These are phyloP conservation scores for Drosophila kohkoa DNA, from an alignment of 1,140 invertebrate species.

Conservation along the genomic window DNA sequence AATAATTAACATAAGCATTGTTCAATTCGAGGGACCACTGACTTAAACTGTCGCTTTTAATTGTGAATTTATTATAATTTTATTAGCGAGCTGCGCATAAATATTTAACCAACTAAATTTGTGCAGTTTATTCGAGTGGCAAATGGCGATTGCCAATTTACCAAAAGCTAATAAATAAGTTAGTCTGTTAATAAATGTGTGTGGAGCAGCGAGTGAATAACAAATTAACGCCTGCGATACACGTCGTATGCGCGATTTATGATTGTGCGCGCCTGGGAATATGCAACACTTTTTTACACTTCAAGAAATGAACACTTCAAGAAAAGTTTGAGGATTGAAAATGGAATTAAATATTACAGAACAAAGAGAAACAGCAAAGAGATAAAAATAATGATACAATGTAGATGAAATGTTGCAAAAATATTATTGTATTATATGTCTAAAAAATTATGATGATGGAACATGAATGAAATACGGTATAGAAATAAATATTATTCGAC, in stretches of 20 bases:
- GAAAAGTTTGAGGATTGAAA: not conserved
- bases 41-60: slow-evolving; percentile 14
- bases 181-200: slow-evolving; percentile 6
- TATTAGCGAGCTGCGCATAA: slow-evolving; percentile 23
- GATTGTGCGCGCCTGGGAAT: slow-evolving; percentile 1
- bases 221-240: slow-evolving; percentile 17
- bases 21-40: not conserved
- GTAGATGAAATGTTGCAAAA: too few relatives aligned
- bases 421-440: too few relatives aligned
- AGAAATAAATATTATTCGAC: too few relatives aligned
- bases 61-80: slow-evolving; percentile 32
- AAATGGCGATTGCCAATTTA: slow-evolving; percentile 13
- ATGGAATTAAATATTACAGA: too few relatives aligned
- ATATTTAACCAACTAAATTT: slow-evolving; percentile 18
- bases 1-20: slow-evolving; percentile 1
- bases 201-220: slow-evolving; percentile 11
- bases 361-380: too few relatives aligned
- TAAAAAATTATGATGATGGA: too few relatives aligned
- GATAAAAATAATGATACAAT: too few relatives aligned
- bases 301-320: too few relatives aligned
- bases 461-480: too few relatives aligned
- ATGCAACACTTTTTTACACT: slow-evolving; percentile 12
- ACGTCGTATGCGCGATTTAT: slow-evolving; percentile 24
- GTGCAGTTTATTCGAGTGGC: not conserved
- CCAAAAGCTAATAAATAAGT: slow-evolving; percentile 27